A percentile compares a stretch with the other conserved stretches of the same genome.
These are phyloP conservation scores for Arvicanthis niloticus DNA, from an alignment of 2,113 vertebrate species.

Conservation along the genomic window DNA sequence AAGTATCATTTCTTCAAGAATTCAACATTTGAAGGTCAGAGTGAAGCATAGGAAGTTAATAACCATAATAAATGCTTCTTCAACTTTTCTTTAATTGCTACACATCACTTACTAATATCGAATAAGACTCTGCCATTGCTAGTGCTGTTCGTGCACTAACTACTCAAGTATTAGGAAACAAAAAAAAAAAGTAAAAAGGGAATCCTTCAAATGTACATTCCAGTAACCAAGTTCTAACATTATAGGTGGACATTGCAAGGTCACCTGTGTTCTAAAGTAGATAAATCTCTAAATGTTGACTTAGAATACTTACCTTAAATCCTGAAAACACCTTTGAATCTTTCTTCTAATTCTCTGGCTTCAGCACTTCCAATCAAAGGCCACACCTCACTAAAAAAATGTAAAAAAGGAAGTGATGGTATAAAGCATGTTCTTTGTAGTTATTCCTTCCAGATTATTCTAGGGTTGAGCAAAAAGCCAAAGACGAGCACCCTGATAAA, in stretches of 20 bases:
- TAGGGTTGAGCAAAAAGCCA: neutral
- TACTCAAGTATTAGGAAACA: neutral
- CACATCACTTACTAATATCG: neutral
- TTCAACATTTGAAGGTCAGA: neutral
- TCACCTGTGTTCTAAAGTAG: neutral
- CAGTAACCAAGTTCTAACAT: neutral
- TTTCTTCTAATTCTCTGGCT: neutral
- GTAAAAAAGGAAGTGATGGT: neutral
- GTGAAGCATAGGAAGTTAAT: neutral
- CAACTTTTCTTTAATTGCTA: neutral
- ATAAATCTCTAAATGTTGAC: neutral
- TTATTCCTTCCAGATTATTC: neutral
- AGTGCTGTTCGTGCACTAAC: neutral
- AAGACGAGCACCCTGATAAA: neutral
- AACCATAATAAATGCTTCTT: neutral
- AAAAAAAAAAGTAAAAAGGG: neutral
- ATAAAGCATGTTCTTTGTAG: neutral
- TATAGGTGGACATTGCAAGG: neutral
- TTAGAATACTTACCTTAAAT: neutral
- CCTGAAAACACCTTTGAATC: neutral
- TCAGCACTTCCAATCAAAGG: neutral
- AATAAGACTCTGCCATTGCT: neutral
- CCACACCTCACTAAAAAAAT: neutral
- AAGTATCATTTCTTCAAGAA: neutral
- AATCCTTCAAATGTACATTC: neutral